phyloP scores from a whole-genome alignment of 2,888 invertebrate genomes.

The Pandemis corylana region DNA sequence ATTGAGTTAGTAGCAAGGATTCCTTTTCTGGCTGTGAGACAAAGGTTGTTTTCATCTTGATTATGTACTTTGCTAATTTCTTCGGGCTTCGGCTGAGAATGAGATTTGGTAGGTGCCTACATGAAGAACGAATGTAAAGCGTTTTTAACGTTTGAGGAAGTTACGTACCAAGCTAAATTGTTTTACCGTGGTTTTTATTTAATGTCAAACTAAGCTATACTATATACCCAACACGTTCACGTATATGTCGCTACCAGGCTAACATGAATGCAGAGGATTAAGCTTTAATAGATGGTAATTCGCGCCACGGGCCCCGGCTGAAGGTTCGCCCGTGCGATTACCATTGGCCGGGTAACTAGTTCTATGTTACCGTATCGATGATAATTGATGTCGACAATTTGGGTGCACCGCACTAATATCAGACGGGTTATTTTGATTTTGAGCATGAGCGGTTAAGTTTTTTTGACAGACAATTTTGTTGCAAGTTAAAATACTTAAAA shows the following conservation, averaged over 20 bases:
- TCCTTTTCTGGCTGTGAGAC: too few relatives aligned
- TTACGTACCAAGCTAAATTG: too few relatives aligned
- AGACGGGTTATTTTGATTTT: background rate
- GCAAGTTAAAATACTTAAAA: too few relatives aligned
- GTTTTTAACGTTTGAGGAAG: too few relatives aligned
- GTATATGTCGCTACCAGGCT: constrained; percentile 20
- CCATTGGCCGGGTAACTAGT: constrained; percentile 20
- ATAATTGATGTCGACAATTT: constrained; percentile 22
- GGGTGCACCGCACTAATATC: constrained; percentile 14
- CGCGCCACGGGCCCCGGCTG: constrained; percentile 11
- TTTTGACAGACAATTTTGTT: too few relatives aligned
- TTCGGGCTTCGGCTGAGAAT: too few relatives aligned
- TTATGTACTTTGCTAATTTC: too few relatives aligned
- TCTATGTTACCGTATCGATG: constrained; percentile 18
- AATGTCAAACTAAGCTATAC: background rate
- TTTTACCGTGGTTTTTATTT: too few relatives aligned
- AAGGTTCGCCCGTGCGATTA: constrained; percentile 30
- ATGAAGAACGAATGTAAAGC: too few relatives aligned
- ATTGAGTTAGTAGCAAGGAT: background rate
- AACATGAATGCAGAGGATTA: background rate
- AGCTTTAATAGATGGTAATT: constrained; percentile 24
- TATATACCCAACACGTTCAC: background rate
- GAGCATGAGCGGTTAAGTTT: background rate
- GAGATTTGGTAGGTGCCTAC: too few relatives aligned
- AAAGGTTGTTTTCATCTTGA: too few relatives aligned